Base-by-base conservation (phyloP, 2,113 vertebrate species). In the Trachemys scripta region DNA sequence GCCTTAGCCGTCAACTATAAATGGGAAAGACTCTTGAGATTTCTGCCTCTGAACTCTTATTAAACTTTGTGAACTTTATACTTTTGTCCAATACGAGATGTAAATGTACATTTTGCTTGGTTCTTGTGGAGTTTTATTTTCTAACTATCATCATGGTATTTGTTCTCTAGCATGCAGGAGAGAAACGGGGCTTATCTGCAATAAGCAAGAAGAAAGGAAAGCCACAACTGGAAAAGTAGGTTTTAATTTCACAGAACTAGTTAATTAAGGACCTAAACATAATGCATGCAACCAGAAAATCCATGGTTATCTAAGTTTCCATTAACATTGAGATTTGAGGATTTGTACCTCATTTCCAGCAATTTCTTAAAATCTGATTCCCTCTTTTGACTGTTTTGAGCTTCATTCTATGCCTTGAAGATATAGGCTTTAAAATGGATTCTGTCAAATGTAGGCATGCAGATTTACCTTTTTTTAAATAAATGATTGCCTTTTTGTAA, bases 151-250 rank as follows among this genome's bases (percentile, higher is more conserved):
- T 95, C 69, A 94, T 95, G 90, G 69, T 89, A 3, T 97, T 96
- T 90, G 97, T 56, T 94, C 62, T 85, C 10, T 97, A 99, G 98
- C 98, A 97, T 95, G 91, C 97, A 84, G 94, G 92, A 42, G 99
- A 99, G 92, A 98, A 98, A 93, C 96, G 97, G 96, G 97, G 62
- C 87, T 96, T 98, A 79, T 95, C 98, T 86, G 54, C 98, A 93
- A 90, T 97, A 90, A 98, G 80, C 95, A 99, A 99, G 98, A 99
- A 98, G 95, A 98, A 98, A 96, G 98, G 98, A 95, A 98, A 98
- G 56, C 92, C 98, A 75, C 96, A 98, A 45, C 93, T 97, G 87
- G 99, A 99, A 98, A 98, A 98, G 99, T 99, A 98, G 69, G 98
- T 98, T 83, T 92, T 72, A 80, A 83, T 85, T 91, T 92, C 79